Conservation (phyloP, 2,888 invertebrate species). For the Labia minor region DNA sequence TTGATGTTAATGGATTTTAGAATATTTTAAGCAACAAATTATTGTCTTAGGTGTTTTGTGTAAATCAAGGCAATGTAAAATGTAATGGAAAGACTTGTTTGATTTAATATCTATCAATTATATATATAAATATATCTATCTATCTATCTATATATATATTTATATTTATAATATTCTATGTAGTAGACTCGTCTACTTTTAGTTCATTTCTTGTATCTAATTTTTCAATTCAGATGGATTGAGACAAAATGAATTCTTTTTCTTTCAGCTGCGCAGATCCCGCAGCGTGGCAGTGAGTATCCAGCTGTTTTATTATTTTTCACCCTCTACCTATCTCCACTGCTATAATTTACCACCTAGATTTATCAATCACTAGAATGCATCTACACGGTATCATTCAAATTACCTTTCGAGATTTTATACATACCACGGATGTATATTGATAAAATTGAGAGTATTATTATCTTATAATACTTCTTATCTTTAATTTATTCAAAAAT, state of each 20-base stretch:
- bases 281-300: constrained; percentile 81
- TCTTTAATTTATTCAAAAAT: no score
- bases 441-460: no score
- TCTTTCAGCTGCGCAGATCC: constrained; percentile 79
- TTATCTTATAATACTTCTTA: no score
- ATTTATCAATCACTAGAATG: no score
- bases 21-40: constrained; percentile 14
- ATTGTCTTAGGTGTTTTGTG: constrained; percentile 17
- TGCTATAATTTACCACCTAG: no score
- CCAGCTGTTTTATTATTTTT: constrained; percentile 22
- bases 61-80: constrained; percentile 4
- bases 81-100: constrained; percentile 16
- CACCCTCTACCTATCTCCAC: neutral
- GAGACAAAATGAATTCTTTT: constrained; percentile 34
- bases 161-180: constrained; percentile 15
- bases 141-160: constrained; percentile 25
- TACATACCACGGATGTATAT: no score
- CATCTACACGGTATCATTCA: no score
- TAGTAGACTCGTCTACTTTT: constrained; percentile 15
- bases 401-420: no score
- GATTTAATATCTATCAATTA: neutral
- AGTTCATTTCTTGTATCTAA: constrained; percentile 17
- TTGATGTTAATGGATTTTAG: constrained; percentile 18
- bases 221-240: constrained; percentile 18
- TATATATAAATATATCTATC: constrained; percentile 17